Percentiles rank a stretch among this genome's conserved stretches.
phyloP scores from a whole-genome alignment of 2,113 vertebrate species.

The Ictidomys tridecemlineatus region DNA sequence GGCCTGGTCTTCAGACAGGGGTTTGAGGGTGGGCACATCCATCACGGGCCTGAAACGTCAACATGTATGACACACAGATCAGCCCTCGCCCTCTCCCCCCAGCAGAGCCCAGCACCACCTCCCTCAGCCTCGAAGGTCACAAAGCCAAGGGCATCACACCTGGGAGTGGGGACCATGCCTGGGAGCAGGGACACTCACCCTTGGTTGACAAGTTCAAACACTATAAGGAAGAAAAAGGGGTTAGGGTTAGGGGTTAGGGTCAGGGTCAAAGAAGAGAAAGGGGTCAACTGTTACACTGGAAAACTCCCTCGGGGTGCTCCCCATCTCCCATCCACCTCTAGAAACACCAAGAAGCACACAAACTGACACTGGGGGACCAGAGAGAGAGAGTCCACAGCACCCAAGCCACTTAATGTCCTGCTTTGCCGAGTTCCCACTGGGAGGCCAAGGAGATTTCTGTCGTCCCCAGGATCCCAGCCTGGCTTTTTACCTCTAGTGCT shows the following conservation, averaged over 20 bases:
- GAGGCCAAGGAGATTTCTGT: background rate
- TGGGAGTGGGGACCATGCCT: background rate
- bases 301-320: background rate
- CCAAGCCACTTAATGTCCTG: background rate
- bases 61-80: background rate
- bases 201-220: conserved; percentile 98
- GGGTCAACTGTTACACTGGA: background rate
- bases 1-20: conserved; percentile 95
- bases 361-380: background rate
- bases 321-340: background rate
- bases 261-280: conserved; percentile 44
- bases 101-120: background rate
- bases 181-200: conserved; percentile 91
- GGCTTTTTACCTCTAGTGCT: background rate
- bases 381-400: background rate
- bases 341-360: background rate
- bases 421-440: background rate
- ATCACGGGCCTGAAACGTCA: conserved; percentile 93
- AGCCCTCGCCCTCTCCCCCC: background rate
- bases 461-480: background rate
- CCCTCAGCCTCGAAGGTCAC: background rate
- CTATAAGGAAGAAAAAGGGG: conserved; percentile 85
- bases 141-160: background rate
- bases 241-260: too few relatives aligned
- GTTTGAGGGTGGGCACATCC: conserved; percentile 97